phyloP scores from a whole-genome alignment of 2,888 invertebrate genomes.

The Plebejus melissa region DNA sequence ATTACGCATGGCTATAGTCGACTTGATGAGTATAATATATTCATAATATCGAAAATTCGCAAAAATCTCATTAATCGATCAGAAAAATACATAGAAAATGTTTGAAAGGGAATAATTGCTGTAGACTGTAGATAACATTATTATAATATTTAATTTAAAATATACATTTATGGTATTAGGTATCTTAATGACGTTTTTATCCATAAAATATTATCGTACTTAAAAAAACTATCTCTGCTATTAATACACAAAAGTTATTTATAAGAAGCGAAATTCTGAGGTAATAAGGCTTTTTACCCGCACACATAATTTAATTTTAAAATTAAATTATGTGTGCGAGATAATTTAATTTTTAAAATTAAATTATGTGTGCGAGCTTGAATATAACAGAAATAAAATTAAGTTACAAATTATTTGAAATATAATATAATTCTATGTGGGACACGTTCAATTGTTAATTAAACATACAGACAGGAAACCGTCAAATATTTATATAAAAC shows the following conservation, averaged over 20 bases:
- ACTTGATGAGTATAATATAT: background rate
- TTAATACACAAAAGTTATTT: too few species aligned
- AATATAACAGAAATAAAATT: too few species aligned
- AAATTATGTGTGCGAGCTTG: background rate
- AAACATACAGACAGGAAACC: conserved; percentile 73
- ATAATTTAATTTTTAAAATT: background rate
- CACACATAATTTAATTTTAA: too few species aligned
- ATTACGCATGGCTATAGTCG: background rate
- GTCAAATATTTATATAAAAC: conserved; percentile 71
- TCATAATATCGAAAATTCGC: background rate
- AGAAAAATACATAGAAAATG: background rate
- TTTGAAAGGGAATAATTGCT: background rate
- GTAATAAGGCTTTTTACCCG: too few species aligned
- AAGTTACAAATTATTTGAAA: background rate
- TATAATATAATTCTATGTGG: conserved; percentile 31
- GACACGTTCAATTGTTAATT: conserved; percentile 65
- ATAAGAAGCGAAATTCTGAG: too few species aligned
- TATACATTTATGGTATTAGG: too few species aligned
- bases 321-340: background rate
- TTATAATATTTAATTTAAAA: too few species aligned
- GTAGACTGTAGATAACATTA: too few species aligned
- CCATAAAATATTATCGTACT: too few species aligned
- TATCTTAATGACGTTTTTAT: too few species aligned
- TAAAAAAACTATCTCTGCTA: too few species aligned
- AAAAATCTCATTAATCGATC: background rate